These are phyloP conservation scores for Echeneis naucrates DNA, from an alignment of 2,797 vertebrate genomes.

Conservation along the genomic window DNA sequence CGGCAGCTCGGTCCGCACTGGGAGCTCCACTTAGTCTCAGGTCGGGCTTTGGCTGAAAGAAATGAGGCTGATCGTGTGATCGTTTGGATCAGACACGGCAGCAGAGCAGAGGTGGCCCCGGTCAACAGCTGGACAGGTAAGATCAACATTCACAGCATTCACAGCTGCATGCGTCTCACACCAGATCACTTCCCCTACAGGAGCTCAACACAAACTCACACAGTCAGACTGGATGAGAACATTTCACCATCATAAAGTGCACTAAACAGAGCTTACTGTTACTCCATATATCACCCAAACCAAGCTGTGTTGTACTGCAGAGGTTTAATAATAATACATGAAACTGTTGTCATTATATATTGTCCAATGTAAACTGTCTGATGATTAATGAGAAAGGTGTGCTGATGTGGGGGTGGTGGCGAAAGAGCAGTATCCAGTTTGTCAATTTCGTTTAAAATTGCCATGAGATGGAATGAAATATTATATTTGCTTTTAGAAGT, in stretches of 20 bases:
- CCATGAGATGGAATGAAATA: neutral
- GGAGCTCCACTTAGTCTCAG: conserved; percentile 1
- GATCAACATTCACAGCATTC: neutral
- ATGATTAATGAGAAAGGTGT: neutral
- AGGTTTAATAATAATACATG: neutral
- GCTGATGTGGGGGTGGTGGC: neutral
- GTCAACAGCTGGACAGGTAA: conserved; percentile 54
- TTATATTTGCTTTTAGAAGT: neutral
- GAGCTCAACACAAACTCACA: neutral
- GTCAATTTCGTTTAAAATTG: neutral
- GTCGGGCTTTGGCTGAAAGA: neutral
- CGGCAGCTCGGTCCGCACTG: neutral
- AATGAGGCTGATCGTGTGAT: neutral
- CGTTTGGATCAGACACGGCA: neutral
- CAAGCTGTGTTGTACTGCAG: neutral
- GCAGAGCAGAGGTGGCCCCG: neutral
- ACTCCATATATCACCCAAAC: neutral
- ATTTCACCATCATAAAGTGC: neutral
- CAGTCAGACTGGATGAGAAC: too few relatives aligned
- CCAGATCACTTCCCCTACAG: too few relatives aligned
- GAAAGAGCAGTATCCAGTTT: too few relatives aligned
- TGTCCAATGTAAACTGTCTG: neutral
- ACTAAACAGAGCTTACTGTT: neutral
- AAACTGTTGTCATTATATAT: neutral
- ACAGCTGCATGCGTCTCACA: neutral